phyloP scores from a whole-genome alignment of 2,888 invertebrate genomes.

The Sinopyrophorus schimmeli region DNA sequence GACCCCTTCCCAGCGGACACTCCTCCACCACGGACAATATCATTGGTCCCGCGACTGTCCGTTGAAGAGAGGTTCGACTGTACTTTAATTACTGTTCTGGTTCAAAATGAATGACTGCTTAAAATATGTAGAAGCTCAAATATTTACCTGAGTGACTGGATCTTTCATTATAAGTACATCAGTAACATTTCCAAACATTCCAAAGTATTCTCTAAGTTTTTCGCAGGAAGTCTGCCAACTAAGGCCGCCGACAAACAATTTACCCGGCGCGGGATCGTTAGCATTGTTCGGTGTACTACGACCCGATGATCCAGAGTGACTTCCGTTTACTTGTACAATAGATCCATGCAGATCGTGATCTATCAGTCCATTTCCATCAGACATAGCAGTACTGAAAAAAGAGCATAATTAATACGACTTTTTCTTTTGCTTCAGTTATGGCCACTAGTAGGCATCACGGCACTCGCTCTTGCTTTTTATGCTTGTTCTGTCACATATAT shows the following conservation, averaged over 20 bases:
- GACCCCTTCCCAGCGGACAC: no score
- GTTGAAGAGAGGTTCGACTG: no score
- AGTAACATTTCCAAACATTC: constrained; percentile 88
- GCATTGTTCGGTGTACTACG: constrained; percentile 72
- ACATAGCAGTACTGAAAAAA: constrained; percentile 62
- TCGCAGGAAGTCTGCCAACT: constrained; percentile 94
- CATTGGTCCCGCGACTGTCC: no score
- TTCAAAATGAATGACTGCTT: no score
- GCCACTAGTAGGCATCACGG: constrained; percentile 9
- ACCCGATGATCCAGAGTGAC: constrained; percentile 70
- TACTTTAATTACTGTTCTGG: no score
- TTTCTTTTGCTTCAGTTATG: constrained; percentile 13
- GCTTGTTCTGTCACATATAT: constrained; percentile 5
- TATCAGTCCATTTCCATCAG: constrained; percentile 57
- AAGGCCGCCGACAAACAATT: constrained; percentile 87
- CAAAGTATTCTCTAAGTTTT: constrained; percentile 89
- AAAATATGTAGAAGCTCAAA: no score
- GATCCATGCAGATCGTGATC: constrained; percentile 59
- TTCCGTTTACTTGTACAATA: constrained; percentile 53
- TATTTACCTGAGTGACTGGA: constrained; percentile 86
- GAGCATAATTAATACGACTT: constrained; percentile 36
- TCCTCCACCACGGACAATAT: no score
- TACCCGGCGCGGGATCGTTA: constrained; percentile 76
- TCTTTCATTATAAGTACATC: constrained; percentile 95
- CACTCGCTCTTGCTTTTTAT: not conserved